Conservation (phyloP, 2,113 vertebrate species). For the Anhinga anhinga region DNA sequence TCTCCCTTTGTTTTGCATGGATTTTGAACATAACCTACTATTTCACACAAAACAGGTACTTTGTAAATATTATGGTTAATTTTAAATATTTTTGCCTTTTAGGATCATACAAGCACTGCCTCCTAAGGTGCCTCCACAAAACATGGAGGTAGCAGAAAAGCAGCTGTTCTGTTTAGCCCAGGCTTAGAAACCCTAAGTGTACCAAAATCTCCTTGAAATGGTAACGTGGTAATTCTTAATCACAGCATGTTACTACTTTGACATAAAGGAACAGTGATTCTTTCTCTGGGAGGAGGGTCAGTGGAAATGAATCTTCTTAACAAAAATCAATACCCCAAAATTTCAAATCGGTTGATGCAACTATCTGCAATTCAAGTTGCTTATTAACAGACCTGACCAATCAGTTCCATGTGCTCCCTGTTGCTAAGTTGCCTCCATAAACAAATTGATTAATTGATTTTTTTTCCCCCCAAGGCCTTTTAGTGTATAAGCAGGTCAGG, state of each 20-base stretch:
- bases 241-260: not conserved
- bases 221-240: not conserved
- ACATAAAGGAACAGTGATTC: slow-evolving; percentile 16
- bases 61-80: not conserved
- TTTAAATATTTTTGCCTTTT: not conserved
- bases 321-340: slow-evolving; percentile 72
- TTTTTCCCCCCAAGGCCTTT: not conserved
- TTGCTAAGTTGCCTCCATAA: slow-evolving; percentile 73
- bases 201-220: slow-evolving; percentile 24
- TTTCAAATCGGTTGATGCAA: slow-evolving; percentile 69
- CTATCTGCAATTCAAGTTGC: slow-evolving; percentile 61
- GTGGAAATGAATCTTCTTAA: slow-evolving; percentile 62
- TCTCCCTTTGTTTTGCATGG: not conserved
- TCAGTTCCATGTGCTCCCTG: slow-evolving; percentile 17
- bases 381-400: slow-evolving; percentile 64
- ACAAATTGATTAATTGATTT: slow-evolving; percentile 76
- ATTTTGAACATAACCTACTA: not conserved
- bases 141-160: not conserved
- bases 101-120: not conserved
- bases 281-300: slow-evolving; percentile 48
- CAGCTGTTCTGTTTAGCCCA: not conserved
- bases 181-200: not conserved
- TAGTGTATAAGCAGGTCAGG: slow-evolving; percentile 64
- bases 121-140: not conserved
- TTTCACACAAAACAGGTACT: not conserved